Percentiles rank a stretch among this genome's conserved stretches.
Evolutionary conservation across 2,888 invertebrate species (phyloP).

Genomic region (Tetragnatha montana): DNA sequence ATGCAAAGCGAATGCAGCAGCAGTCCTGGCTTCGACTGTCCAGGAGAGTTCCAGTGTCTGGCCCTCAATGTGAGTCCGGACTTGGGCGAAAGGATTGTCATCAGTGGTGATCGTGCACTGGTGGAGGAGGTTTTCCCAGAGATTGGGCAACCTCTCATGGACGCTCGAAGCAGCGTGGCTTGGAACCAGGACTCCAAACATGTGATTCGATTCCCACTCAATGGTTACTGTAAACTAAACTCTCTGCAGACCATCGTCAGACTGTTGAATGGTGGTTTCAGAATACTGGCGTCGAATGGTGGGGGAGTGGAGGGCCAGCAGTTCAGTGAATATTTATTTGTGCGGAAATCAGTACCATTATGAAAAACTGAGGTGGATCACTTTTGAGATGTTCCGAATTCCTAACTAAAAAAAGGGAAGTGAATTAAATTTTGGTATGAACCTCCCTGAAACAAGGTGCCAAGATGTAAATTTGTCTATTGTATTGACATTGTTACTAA

Average conservation of each 20-base stretch:
- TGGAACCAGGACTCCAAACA: constrained; percentile 89
- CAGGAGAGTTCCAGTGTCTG: constrained; percentile 83
- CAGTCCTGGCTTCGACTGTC: constrained; percentile 50
- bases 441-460: constrained; percentile 56
- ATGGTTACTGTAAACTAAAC: constrained; percentile 91
- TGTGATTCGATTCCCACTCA: constrained; percentile 89
- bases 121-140: constrained; percentile 83
- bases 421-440: constrained; percentile 5
- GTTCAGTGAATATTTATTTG: constrained; percentile 91
- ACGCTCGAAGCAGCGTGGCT: constrained; percentile 85
- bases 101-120: constrained; percentile 86
- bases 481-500: constrained; percentile 56
- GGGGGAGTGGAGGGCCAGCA: constrained; percentile 92
- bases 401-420: not conserved
- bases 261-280: constrained; percentile 86
- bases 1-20: constrained; percentile 56
- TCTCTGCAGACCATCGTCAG: constrained; percentile 91
- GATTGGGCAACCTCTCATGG: constrained; percentile 84
- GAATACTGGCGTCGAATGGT: constrained; percentile 87
- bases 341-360: constrained; percentile 77
- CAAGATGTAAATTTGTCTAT: constrained; percentile 59
- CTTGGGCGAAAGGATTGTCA: constrained; percentile 86
- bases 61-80: constrained; percentile 88
- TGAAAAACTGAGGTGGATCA: constrained; percentile 40
- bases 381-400: constrained; percentile 9